Percentiles rank a stretch among this genome's conserved stretches.
Conservation (phyloP, 2,888 invertebrate genomes). For the Cremastinae sp. region DNA sequence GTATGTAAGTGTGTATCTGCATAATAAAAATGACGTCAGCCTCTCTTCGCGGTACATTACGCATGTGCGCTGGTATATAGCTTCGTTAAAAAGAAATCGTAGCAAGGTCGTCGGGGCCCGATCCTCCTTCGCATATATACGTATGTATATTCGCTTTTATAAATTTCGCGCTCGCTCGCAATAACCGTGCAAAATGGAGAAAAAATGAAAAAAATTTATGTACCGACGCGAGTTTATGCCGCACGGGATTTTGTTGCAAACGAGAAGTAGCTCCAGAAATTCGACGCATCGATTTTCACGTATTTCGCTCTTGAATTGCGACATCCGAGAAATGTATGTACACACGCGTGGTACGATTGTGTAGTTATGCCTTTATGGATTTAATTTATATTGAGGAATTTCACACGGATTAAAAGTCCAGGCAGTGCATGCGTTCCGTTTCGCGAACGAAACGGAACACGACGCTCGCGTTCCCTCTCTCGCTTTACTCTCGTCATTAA, state of each 20-base stretch:
- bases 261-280: conserved; percentile 12
- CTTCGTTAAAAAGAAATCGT: conserved; percentile 56
- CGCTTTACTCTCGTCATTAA: conserved; percentile 22
- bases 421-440: neutral
- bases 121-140: conserved; percentile 16
- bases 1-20: conserved; percentile 6
- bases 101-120: conserved; percentile 54
- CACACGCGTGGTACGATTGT: neutral
- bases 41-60: conserved; percentile 39
- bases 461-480: neutral
- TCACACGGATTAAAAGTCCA: neutral
- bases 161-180: neutral
- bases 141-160: conserved; percentile 3
- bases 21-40: conserved; percentile 62
- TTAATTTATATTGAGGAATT: conserved; percentile 32
- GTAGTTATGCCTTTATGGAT: conserved; percentile 21
- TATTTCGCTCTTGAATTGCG: too few relatives aligned
- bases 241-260: conserved; percentile 19
- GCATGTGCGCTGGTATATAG: neutral
- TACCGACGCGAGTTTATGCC: neutral
- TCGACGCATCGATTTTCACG: neutral
- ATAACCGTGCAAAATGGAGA: conserved; percentile 1
- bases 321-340: neutral
- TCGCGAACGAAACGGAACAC: neutral
- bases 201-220: neutral